phyloP scores from a whole-genome alignment of 2,888 invertebrate species.

The Rhaphigaster nebulosa region DNA sequence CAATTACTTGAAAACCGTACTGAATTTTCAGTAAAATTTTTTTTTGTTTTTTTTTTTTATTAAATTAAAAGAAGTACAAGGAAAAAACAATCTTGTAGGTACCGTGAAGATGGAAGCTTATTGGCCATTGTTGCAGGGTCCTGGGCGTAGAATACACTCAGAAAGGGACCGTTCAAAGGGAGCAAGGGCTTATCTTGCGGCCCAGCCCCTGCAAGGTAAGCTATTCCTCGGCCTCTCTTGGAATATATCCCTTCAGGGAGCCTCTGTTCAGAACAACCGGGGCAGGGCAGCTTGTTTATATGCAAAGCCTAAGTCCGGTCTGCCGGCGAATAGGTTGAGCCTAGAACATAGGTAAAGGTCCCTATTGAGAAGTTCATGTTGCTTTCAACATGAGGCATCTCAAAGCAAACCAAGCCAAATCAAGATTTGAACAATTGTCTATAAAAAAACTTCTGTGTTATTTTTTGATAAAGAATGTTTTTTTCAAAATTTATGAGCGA shows the following conservation, averaged over 20 bases:
- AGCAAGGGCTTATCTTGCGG: background rate
- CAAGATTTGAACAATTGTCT: too few species aligned
- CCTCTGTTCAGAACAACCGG: background rate
- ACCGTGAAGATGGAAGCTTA: background rate
- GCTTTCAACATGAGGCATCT: background rate
- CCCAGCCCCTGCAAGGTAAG: background rate
- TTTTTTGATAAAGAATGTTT: too few species aligned
- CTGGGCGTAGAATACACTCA: slow-evolving; percentile 1
- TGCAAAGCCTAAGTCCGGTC: background rate
- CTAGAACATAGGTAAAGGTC: background rate
- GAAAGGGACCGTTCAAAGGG: background rate
- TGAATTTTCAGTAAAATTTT: too few species aligned
- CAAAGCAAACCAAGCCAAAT: too few species aligned
- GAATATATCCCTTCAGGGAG: background rate
- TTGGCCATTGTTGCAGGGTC: background rate
- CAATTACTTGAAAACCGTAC: too few species aligned
- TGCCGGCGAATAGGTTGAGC: background rate
- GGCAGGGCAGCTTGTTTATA: background rate
- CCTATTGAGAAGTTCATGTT: background rate
- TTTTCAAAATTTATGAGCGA: too few species aligned
- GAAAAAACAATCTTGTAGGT: background rate
- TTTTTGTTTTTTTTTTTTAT: too few species aligned
- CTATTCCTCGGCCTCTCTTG: background rate
- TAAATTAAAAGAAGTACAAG: too few species aligned
- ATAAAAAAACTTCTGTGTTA: too few species aligned